Percentiles rank a stretch among this genome's conserved stretches.
phyloP scores from a whole-genome alignment of 1,140 invertebrate genomes.

The Trinorchestia longiramus region DNA sequence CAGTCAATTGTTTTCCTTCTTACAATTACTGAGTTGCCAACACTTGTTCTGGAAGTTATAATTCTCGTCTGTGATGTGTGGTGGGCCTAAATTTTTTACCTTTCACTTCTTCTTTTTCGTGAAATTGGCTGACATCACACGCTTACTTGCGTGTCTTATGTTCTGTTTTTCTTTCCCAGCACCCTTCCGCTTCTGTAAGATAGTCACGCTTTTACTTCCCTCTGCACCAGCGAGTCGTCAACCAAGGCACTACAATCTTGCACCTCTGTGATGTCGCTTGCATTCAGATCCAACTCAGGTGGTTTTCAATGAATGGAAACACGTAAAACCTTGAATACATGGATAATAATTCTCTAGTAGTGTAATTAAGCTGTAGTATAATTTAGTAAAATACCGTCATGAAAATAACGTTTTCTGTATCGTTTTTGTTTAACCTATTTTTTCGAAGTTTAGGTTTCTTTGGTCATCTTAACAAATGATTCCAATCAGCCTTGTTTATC shows the following conservation, averaged over 20 bases:
- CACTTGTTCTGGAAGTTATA: background rate
- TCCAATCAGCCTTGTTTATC: background rate
- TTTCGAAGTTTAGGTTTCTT: background rate
- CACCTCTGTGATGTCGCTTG: background rate
- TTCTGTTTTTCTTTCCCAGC: background rate
- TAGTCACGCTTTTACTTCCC: background rate
- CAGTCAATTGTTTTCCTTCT: background rate
- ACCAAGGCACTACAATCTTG: background rate
- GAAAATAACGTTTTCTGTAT: background rate
- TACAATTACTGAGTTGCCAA: background rate
- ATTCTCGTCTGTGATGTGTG: background rate
- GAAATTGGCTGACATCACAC: background rate
- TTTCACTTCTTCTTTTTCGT: background rate
- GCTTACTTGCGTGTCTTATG: background rate
- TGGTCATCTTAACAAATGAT: background rate
- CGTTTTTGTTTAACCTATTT: background rate
- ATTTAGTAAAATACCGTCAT: background rate
- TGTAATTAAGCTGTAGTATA: background rate
- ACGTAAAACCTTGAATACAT: background rate
- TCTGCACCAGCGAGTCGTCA: background rate
- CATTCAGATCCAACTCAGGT: background rate
- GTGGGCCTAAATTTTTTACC: background rate
- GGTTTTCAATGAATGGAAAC: background rate
- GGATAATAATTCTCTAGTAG: background rate
- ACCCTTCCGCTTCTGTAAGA: background rate